Conservation (phyloP, 2,888 invertebrate species). For the Sturmia bella region DNA sequence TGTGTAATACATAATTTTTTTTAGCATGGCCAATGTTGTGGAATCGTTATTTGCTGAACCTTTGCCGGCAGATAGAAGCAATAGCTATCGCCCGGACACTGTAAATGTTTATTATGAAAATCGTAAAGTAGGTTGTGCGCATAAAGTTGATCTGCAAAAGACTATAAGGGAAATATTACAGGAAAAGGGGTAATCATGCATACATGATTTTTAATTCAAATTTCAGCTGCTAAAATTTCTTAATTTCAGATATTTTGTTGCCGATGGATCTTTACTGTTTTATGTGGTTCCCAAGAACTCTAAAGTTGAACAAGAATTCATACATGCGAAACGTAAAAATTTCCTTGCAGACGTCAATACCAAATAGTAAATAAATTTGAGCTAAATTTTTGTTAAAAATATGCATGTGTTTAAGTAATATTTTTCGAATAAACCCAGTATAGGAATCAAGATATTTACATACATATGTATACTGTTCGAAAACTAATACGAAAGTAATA, state of each 20-base stretch:
- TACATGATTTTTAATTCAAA: background rate
- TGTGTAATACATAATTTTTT: too few relatives aligned
- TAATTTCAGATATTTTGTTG: constrained; percentile 77
- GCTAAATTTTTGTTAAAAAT: too few relatives aligned
- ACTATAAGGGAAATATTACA: constrained; percentile 85
- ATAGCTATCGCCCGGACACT: constrained; percentile 84
- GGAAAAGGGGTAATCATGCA: constrained; percentile 79
- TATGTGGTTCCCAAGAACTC: constrained; percentile 79
- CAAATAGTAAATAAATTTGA: too few relatives aligned
- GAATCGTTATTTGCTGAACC: constrained; percentile 86
- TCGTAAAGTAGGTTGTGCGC: constrained; percentile 84
- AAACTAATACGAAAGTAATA: too few relatives aligned
- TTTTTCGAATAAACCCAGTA: too few relatives aligned
- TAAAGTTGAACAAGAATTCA: constrained; percentile 77
- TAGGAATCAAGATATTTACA: too few relatives aligned
- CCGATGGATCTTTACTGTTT: constrained; percentile 79
- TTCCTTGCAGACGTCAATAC: constrained; percentile 39
- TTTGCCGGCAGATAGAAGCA: constrained; percentile 87
- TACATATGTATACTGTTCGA: too few relatives aligned
- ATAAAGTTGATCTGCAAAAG: constrained; percentile 83
- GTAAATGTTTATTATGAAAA: constrained; percentile 90
- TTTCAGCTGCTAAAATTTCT: constrained; percentile 5
- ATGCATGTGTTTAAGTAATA: too few relatives aligned
- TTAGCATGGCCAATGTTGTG: constrained; percentile 85
- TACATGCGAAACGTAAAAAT: constrained; percentile 75